Conservation (phyloP, 2,797 vertebrate genomes). For the Aythya fuligula region DNA sequence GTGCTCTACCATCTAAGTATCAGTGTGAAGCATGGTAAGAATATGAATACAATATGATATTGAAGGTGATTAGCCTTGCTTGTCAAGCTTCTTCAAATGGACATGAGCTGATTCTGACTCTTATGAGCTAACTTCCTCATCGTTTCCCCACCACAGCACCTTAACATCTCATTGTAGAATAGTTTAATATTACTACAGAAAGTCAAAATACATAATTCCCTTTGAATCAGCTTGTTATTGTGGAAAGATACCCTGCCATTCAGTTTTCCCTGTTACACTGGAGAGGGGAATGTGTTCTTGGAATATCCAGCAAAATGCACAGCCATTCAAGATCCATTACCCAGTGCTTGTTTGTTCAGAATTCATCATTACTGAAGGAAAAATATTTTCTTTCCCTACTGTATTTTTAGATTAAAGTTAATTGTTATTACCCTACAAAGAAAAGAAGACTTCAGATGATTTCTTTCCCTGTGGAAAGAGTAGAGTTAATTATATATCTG, state of each 20-base stretch:
- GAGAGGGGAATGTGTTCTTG: neutral
- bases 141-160: neutral
- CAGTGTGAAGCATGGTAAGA: neutral
- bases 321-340: neutral
- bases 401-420: neutral
- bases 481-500: neutral
- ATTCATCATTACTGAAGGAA: neutral
- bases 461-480: neutral
- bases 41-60: neutral
- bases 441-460: neutral
- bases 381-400: neutral
- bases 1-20: neutral
- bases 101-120: neutral
- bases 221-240: neutral
- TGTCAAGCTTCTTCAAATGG: neutral
- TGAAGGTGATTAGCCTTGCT: neutral
- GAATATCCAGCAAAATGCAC: neutral
- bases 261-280: neutral
- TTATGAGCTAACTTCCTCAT: neutral
- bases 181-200: neutral
- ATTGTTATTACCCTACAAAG: neutral
- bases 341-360: neutral
- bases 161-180: neutral
- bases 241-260: neutral
- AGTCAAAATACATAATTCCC: neutral